These are phyloP conservation scores for Limnodromus scolopaceus DNA, from an alignment of 2,797 vertebrate species.

Conservation along the genomic window DNA sequence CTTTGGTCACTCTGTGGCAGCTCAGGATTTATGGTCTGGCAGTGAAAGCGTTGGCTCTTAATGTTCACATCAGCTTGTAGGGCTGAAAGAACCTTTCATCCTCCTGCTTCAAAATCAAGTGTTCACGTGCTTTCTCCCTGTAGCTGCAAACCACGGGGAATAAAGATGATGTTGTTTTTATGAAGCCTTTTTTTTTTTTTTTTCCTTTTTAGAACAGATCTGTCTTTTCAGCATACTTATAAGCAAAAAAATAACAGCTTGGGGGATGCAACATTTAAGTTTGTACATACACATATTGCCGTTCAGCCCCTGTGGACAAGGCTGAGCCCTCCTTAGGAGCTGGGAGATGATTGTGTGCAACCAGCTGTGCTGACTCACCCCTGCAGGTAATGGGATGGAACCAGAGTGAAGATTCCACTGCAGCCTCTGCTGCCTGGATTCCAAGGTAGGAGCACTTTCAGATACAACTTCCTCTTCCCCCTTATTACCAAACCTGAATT, in stretches of 20 bases:
- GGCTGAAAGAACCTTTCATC: neutral
- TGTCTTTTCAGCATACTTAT: neutral
- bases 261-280: neutral
- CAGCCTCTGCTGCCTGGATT: neutral
- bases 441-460: neutral
- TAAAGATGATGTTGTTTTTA: neutral
- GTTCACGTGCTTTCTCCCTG: neutral
- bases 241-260: neutral
- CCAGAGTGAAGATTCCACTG: neutral
- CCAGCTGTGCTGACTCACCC: neutral
- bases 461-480: neutral
- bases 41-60: neutral
- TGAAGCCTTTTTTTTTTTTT: neutral
- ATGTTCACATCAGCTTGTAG: neutral
- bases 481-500: neutral
- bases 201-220: neutral
- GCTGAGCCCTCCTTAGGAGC: neutral
- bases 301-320: neutral
- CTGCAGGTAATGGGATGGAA: fast-evolving
- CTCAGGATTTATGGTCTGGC: neutral
- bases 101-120: neutral
- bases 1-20: neutral
- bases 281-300: fast-evolving
- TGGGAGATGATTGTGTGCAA: neutral
- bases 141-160: neutral